Evolutionary conservation across 2,888 invertebrate species (phyloP), one percentile per base, ranked within the genome.

Genomic region (Sturmia bella): DNA sequence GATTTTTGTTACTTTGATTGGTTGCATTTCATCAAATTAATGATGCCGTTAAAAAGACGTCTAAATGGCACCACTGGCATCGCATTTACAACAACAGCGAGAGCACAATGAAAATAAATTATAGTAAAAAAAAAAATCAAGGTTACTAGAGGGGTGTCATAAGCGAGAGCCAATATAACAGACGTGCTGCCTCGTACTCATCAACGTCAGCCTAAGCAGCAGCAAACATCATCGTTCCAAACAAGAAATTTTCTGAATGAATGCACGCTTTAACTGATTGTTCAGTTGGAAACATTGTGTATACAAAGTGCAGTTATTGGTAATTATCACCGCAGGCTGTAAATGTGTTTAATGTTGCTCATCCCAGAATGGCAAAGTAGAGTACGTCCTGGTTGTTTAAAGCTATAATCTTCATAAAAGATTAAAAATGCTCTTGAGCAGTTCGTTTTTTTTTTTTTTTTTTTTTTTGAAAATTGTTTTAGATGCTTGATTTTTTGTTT

Each of bases 301-400:
- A 78, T 70, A 82, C 82, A 82, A 78, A 70, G 78, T 78, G 82
- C 78, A 74, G 82, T 78, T 82, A 82, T 82, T 56, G 64, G 82
- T 82, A 82, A 82, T 82, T 82, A 82, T 78, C 78, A 70, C 82
- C 78, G 70, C 82, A 75, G 82, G 82, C 78, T 66, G 43, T 21
- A 69, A 82, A 74, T 70, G 64, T 82, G 57, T 78, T 41, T 76
- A 9, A 56, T 48, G 41, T 24, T 61, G 76, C 45, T 45, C 61
- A 48, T 54, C 11, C 15, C 37, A 69, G n/a, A 45, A n/a, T 11
- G n/a, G 15, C 61, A 45, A 66, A 73, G 72, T 68, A 79, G 68
- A 56, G 56, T 69, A 27, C 9, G 78, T 66, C 24, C 48, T 37
- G 3, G 45, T 63, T 56, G 59, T 45, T 69, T 68, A 43, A 76